Base-by-base conservation (phyloP, 2,113 vertebrate genomes). In the Pollachius pollachius region DNA sequence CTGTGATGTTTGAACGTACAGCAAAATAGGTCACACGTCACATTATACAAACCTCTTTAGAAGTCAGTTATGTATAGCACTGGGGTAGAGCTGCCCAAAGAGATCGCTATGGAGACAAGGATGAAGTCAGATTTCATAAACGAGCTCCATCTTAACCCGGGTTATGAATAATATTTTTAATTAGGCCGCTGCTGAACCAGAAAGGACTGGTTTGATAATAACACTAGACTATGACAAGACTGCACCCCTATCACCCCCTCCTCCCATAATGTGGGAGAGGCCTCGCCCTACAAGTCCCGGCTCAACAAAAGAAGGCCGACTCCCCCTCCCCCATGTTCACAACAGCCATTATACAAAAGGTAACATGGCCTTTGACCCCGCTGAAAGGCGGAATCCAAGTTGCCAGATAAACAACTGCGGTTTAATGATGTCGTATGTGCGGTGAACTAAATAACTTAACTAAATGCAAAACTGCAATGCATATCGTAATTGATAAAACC, bases 261-360 rank as follows among this genome's bases (percentile, higher is more conserved):
- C 68, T 34, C 37, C 65, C 48, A 62, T 67, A 60, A 66, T 73
- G 73, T 62, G 27, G 62, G 56, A 21, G 57, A 74, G 78, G 78
- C 83, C 86, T 88, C 72, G 70, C 89, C 89, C 83, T 75, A 81
- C 71, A 77, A 84, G 73, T 85, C 87, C 87, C 70, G 16, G 68
- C 52, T 72, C 83, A 88, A 89, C 89, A 89, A 89, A 88, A 81
- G 75, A 82, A 84, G 80, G 85, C 67, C 70, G 70, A 65, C 78
- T 70, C 74, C 82, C 84, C 87, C 74, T 70, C 81, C 80, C 85
- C 87, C 79, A 63, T 75, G 70, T 80, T 74, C 76, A 85, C 74
- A 81, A 78, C 73, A 76, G 74, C 62, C 71, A 69, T 61, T 48
- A 57, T 81, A 85, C 80, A 87, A 89, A 84, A 62, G 54, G 82